phyloP scores from a whole-genome alignment of 2,797 vertebrate genomes.

The Lithobates pipiens region DNA sequence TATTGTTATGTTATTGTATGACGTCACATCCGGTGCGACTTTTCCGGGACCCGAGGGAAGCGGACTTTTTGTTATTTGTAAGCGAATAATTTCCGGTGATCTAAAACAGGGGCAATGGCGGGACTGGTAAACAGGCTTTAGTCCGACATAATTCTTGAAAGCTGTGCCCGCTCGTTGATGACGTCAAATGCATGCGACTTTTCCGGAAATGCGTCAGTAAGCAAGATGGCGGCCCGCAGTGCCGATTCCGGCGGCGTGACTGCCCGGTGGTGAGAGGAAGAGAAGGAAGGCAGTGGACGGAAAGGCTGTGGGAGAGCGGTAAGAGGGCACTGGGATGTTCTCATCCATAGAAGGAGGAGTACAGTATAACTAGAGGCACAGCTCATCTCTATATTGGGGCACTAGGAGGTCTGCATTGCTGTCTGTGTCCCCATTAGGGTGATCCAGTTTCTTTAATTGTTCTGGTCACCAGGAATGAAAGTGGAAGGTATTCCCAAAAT shows the following conservation, averaged over 20 bases:
- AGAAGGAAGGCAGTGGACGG: too few species aligned
- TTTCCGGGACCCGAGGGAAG: not conserved
- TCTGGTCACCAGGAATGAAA: too few species aligned
- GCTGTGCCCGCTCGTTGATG: not conserved
- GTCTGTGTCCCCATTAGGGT: too few species aligned
- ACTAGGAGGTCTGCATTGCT: too few species aligned
- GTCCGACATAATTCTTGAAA: not conserved
- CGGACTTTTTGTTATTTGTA: not conserved
- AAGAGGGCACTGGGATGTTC: not conserved
- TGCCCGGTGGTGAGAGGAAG: not conserved
- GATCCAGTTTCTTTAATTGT: too few species aligned
- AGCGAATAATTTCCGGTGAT: not conserved
- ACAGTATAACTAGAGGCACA: too few species aligned
- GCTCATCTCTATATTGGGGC: too few species aligned
- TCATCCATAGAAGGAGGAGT: too few species aligned
- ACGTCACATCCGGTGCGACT: slow-evolving; percentile 36
- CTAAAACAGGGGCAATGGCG: not conserved
- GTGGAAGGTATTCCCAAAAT: too few species aligned
- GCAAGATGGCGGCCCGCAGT: slow-evolving; percentile 45
- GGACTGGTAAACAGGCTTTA: not conserved
- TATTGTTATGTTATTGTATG: slow-evolving; percentile 39
- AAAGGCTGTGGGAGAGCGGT: not conserved
- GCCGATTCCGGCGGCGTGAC: slow-evolving; percentile 33
- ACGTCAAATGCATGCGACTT: not conserved
- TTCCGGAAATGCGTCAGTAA: slow-evolving; percentile 41